A percentile compares a stretch with the other conserved stretches of the same genome.
These are phyloP conservation scores for Antechinus stuartii DNA, from an alignment of 2,113 vertebrate genomes.

Conservation along the genomic window DNA sequence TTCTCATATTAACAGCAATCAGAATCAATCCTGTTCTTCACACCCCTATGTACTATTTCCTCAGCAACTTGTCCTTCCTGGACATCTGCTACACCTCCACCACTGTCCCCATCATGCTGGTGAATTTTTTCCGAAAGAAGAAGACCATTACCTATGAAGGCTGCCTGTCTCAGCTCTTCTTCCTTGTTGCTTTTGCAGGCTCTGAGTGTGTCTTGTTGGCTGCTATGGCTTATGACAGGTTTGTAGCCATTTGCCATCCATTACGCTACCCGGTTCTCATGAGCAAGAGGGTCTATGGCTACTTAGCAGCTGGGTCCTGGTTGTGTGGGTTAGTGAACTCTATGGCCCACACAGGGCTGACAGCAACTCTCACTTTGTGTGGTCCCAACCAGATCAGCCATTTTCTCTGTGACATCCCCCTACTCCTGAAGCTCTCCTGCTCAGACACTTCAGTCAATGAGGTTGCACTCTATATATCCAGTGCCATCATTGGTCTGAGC, in stretches of 20 bases:
- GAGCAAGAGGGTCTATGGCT: too few relatives aligned
- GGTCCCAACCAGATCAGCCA: slow-evolving; percentile 58
- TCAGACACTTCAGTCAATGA: slow-evolving; percentile 60
- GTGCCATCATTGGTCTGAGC: slow-evolving; percentile 46
- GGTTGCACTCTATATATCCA: slow-evolving; percentile 48
- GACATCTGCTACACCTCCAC: slow-evolving; percentile 59
- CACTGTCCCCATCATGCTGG: slow-evolving; percentile 37
- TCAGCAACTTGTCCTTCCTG: slow-evolving; percentile 68
- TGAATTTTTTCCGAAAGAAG: slow-evolving; percentile 60
- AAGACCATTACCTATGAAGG: slow-evolving; percentile 51
- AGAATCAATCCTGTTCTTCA: slow-evolving; percentile 46
- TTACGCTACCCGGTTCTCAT: slow-evolving; percentile 49
- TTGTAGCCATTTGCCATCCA: slow-evolving; percentile 69
- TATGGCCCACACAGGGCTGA: too few relatives aligned
- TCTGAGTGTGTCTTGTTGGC: slow-evolving; percentile 22
- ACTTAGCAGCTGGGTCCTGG: too few relatives aligned
- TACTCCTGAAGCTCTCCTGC: slow-evolving; percentile 67
- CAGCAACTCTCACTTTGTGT: slow-evolving; percentile 30
- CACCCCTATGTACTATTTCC: slow-evolving; percentile 63
- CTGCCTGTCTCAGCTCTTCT: slow-evolving; percentile 58
- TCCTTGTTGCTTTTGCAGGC: slow-evolving; percentile 32
- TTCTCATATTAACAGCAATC: slow-evolving; percentile 5
- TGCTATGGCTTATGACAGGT: slow-evolving; percentile 72
- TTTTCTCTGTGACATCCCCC: slow-evolving; percentile 67
- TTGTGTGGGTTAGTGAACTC: too few relatives aligned